Evolutionary conservation across 2,797 vertebrate species (phyloP), one percentile per base, ranked within the genome.

Genomic region (Momotus momota): DNA sequence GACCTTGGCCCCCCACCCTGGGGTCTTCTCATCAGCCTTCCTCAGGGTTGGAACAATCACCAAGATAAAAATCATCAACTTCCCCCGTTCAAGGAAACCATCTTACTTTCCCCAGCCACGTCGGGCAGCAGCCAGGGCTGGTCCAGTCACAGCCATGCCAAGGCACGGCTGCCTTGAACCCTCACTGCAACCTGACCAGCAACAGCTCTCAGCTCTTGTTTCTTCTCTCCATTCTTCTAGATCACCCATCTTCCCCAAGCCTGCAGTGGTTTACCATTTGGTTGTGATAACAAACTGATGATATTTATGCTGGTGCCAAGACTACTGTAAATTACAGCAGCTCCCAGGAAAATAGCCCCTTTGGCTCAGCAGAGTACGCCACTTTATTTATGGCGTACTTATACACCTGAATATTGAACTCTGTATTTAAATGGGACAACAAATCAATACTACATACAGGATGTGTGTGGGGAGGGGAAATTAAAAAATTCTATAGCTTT

Each of bases 301-400:
- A 93, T 97, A 98, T 98, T 98, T 97, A 97, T 95, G 90, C 90
- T 70, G 84, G 95, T 96, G 97, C 97, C 96, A 94, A 82, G 96
- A 81, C 95, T 93, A 92, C 96, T 49, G 35, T 98, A 97, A 98
- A 98, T 97, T 95, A 98, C 82, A 96, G 65, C 62, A 60, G 82
- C 88, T 97, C 89, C 90, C 73, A 65, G 97, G 97, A 97, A 74
- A 54, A 97, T 46, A 98, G 96, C 85, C 94, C 83, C 92, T 93
- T 96, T 97, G 97, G 97, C 97, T 97, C 81, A 10, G 72, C 65
- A 55, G 88, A 97, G 80, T 79, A 90, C 77, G 70, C 84, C 41
- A 51, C 93, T 97, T 98, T 98, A 98, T 98, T 98, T 98, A 98
- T 97, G 93, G 94, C 57, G 60, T 65, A 79, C 75, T 93, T 78